phyloP scores from a whole-genome alignment of 2,888 invertebrate species.

The Chironomus tentans region DNA sequence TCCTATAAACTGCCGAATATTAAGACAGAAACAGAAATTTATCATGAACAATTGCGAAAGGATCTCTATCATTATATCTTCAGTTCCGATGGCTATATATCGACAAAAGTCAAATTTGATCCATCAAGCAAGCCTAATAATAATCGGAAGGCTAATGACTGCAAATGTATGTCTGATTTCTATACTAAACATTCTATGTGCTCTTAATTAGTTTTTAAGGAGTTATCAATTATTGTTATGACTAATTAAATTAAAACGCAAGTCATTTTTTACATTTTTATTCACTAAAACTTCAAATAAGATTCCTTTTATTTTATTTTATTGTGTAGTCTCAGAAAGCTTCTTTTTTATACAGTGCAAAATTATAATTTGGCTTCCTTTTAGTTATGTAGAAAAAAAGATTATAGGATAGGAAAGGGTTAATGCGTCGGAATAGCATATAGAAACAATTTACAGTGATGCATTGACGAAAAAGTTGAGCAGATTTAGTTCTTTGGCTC shows the following conservation, averaged over 20 bases:
- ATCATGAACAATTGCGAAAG: background rate
- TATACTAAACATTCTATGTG: background rate
- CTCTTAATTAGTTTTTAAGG: background rate
- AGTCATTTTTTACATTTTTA: background rate
- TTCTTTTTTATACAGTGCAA: no score
- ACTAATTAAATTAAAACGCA: background rate
- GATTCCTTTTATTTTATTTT: background rate
- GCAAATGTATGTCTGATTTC: constrained; percentile 6
- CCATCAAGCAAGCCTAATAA: background rate
- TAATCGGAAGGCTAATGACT: background rate
- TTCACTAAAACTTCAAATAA: background rate
- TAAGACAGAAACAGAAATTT: background rate
- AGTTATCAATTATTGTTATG: background rate
- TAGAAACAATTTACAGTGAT: background rate
- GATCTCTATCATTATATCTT: background rate
- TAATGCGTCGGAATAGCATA: background rate
- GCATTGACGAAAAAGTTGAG: background rate
- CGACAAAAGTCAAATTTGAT: background rate
- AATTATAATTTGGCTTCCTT: no score
- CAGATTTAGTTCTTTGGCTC: constrained; percentile 7
- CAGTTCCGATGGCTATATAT: background rate
- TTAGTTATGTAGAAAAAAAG: no score
- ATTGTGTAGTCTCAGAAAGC: background rate
- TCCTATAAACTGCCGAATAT: background rate
- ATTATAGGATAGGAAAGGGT: background rate